phyloP scores from a whole-genome alignment of 2,888 invertebrate species.

The Tanytarsus gracilentus region DNA sequence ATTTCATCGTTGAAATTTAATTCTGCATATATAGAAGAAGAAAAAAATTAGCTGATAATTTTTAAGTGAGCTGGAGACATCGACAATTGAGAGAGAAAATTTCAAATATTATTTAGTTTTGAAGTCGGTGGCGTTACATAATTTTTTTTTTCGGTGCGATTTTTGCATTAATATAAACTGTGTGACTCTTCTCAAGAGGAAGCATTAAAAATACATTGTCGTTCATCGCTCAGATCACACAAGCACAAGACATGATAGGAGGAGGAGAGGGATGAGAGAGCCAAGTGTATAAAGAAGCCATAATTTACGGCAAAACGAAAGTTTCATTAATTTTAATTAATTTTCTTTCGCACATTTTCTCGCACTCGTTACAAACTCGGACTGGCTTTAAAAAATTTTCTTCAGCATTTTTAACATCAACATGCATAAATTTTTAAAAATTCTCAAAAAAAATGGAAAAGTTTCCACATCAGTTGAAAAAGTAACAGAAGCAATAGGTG shows the following conservation, averaged over 20 bases:
- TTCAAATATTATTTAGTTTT: not conserved
- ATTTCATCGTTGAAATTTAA: too few species aligned
- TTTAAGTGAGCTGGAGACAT: too few species aligned
- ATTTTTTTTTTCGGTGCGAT: slow-evolving; percentile 15
- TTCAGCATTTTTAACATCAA: not conserved
- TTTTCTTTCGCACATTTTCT: not conserved
- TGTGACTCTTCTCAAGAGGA: not conserved
- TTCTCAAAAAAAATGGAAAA: too few species aligned
- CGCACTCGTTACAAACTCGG: not conserved
- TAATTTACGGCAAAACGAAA: slow-evolving; percentile 3
- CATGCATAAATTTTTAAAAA: too few species aligned
- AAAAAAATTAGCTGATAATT: too few species aligned
- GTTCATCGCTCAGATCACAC: too few species aligned
- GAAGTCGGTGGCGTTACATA: slow-evolving; percentile 7
- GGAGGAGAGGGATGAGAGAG: not conserved
- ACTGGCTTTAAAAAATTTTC: slow-evolving; percentile 1
- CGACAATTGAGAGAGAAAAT: too few species aligned
- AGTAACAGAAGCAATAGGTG: too few species aligned
- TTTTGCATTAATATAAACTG: slow-evolving; percentile 16
- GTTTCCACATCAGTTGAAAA: too few species aligned
- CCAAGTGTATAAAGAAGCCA: slow-evolving; percentile 2
- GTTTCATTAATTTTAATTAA: slow-evolving; percentile 16
- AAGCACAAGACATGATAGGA: slow-evolving; percentile 1
- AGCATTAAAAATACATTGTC: slow-evolving; percentile 28
- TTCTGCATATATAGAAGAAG: too few species aligned